Evolutionary conservation across 2,797 vertebrate species (phyloP).

Genomic region (Phoebastria nigripes): DNA sequence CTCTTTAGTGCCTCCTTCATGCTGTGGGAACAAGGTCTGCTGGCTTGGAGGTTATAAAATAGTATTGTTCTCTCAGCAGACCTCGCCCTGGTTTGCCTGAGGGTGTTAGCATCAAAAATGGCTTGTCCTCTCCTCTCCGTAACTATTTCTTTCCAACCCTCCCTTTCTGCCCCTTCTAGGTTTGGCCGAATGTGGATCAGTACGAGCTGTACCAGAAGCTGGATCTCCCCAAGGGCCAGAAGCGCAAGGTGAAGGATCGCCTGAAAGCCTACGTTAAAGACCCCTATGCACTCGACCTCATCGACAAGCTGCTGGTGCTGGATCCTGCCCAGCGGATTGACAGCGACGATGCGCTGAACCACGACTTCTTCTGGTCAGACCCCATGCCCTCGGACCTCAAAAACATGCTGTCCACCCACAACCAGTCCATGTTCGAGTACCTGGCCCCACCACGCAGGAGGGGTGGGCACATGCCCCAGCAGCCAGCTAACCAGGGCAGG

Average conservation of each 20-base stretch:
- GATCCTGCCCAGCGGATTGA: conserved; percentile 90
- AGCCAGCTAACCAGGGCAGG: conserved; percentile 91
- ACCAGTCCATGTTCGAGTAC: conserved; percentile 99
- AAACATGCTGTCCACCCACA: conserved; percentile 97
- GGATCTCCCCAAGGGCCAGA: conserved; percentile 95
- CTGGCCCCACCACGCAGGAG: conserved; percentile 89
- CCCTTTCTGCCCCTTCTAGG: conserved; percentile 65
- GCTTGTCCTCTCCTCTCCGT: not conserved
- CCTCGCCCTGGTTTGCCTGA: not conserved
- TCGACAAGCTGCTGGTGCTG: conserved; percentile 92
- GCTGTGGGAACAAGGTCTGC: not conserved
- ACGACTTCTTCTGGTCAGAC: conserved; percentile 99
- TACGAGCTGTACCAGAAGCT: conserved; percentile 96
- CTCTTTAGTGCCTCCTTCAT: not conserved
- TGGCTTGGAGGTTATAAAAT: not conserved
- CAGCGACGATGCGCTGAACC: conserved; percentile 94
- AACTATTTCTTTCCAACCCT: not conserved
- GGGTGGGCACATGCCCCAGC: conserved; percentile 93
- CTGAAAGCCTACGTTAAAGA: conserved; percentile 97
- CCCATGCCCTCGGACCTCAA: conserved; percentile 98
- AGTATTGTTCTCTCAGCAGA: not conserved
- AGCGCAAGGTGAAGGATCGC: conserved; percentile 96
- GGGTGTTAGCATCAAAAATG: not conserved
- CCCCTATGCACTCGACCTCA: conserved; percentile 91
- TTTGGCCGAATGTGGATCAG: conserved; percentile 93